Evolutionary conservation across 2,888 invertebrate genomes (phyloP), one percentile per base, ranked within the genome.

Genomic region (Hyalella azteca): DNA sequence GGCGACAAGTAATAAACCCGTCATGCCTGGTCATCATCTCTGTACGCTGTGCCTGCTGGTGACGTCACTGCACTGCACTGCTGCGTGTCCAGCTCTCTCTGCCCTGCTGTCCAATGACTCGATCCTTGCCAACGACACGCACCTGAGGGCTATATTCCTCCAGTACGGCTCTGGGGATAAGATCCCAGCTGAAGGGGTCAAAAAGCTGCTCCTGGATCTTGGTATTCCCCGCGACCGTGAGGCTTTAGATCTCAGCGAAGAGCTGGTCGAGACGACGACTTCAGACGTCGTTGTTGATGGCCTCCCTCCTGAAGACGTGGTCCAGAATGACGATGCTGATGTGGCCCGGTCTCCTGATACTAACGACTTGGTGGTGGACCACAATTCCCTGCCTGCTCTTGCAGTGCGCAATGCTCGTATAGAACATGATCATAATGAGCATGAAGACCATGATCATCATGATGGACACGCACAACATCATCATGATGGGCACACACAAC

Each of bases 141-240:
- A 81, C 36, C 75, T 83, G 19, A 50, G 77, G 7, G 77, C 78
- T 29, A 59, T 83, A 15, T 83, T 81, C 60, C 3, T 39, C 11
- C 73, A 77, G 29, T 83, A 80, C 79, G 80, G 75, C 36, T 73
- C 60, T 2, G 79, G 78, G 11, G 79, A 76, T 15, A 45, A 75
- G 54, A 73, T 83, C 49, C 73, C 83, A 7, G 48, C 45, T 9
- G 81, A 83, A 26, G 83, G 80, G 45, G 54, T 83, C 66, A 66
- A 48, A 32, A 78, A 39, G 19, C 77, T 83, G 49, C n/a, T 83
- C 5, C 59, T 39, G 13, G 36, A 48, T 19, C 76, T 83, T 11
- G 73, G 77, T 15, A 26, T 80, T 39, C 73, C 48, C 7, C 11
- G n/a, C 22, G 75, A 22, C 13, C 36, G 54, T 15, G 59, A 50